Conservation (phyloP, 2,888 invertebrate genomes). For the Oeneis ivallda region DNA sequence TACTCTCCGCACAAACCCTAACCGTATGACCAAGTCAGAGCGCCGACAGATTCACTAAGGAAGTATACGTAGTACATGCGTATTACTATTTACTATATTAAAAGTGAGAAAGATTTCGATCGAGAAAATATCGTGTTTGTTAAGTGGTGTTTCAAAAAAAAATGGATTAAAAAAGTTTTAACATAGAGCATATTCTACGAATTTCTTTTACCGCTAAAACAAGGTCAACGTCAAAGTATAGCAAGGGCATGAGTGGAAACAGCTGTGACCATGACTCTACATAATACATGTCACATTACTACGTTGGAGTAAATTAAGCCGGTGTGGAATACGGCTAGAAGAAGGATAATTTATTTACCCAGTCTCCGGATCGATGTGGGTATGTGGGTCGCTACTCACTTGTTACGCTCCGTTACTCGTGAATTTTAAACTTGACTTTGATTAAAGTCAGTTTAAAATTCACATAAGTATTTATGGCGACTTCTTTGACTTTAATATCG, state of each 20-base stretch:
- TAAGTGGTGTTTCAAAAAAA: background rate
- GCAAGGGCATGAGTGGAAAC: background rate
- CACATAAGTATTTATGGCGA: too few species aligned
- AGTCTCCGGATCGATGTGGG: constrained; percentile 11
- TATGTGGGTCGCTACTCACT: constrained; percentile 6
- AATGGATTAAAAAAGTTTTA: too few species aligned
- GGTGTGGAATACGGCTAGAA: background rate
- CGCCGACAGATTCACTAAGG: too few species aligned
- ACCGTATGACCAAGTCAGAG: too few species aligned
- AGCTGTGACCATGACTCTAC: background rate
- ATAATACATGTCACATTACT: constrained; percentile 4
- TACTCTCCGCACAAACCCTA: too few species aligned
- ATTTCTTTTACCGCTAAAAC: background rate
- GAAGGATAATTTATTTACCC: constrained; percentile 15
- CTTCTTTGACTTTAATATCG: too few species aligned
- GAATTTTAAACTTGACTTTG: background rate
- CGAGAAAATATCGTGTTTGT: background rate
- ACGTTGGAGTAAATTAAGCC: constrained; percentile 11
- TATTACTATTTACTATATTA: too few species aligned
- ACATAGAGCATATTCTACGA: background rate
- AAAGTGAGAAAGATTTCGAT: too few species aligned
- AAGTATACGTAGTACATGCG: too few species aligned
- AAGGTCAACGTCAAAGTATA: background rate
- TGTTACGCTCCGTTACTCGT: constrained; percentile 4
- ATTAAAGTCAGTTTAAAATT: too few species aligned